Evolutionary conservation across 1,140 invertebrate genomes (phyloP), one percentile per base, ranked within the genome.

Genomic region (Pseudomyrmex concolor): DNA sequence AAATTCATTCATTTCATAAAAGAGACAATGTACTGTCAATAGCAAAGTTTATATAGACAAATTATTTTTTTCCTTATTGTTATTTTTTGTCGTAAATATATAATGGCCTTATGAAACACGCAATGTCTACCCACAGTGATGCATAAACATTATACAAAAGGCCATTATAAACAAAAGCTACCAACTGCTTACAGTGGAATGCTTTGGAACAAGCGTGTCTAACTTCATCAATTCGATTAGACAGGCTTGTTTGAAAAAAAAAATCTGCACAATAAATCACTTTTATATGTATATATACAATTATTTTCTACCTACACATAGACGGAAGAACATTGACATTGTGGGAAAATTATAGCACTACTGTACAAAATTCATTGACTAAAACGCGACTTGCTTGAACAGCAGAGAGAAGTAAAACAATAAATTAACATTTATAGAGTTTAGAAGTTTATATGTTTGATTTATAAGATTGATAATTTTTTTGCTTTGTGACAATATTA

Each of bases 261-360:
- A 80, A 86, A 90, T 91, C 57, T 62, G 89, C 87, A 88, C 77
- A 76, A 89, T 86, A 81, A 88, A 88, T 90, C 55, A 62, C 87
- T 89, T 8, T 25, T 86, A 85, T 92, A 51, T 87, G 84, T 92
- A 92, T 93, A 92, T 93, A 91, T 93, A 93, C 92, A 93, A 90
- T 89, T 93, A 86, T 90, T 89, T 91, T 89, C 86, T 90, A 89
- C 86, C 89, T 86, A 90, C 84, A 83, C 90, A 92, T 87, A 83
- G 90, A 92, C 90, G 92, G 89, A 92, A 91, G 91, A 86, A 86
- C 84, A 83, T 84, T 71, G 8, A 45, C 3, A 66, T 45, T 63
- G n/a, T 62, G 59, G 51, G 84, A 64, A 90, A 84, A 55, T 57
- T 72, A 48, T 50, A 34, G 5, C 34, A 34, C 34, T 34, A 34